Percentiles rank a stretch among this genome's conserved stretches.
These are phyloP conservation scores for Masnerella sp. DNA, from an alignment of 2,888 invertebrate species.

Conservation along the genomic window DNA sequence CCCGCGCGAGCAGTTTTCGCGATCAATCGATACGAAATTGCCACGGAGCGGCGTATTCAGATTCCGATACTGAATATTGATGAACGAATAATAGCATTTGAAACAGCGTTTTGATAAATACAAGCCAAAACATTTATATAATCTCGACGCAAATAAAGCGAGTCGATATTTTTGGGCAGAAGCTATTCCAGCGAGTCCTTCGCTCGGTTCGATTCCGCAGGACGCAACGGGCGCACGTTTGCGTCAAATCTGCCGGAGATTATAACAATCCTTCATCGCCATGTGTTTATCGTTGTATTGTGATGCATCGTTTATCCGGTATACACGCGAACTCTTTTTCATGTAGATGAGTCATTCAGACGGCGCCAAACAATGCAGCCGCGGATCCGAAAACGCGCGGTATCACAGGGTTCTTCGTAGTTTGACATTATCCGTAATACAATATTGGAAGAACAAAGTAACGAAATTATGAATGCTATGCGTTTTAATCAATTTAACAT, in stretches of 20 bases:
- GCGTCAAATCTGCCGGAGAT: constrained; percentile 19
- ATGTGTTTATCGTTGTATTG: constrained; percentile 15
- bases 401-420: constrained; percentile 14
- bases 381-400: constrained; percentile 5
- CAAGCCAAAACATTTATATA: constrained; percentile 20
- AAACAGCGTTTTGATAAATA: constrained; percentile 23
- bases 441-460: constrained; percentile 34
- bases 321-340: constrained; percentile 32
- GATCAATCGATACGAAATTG: constrained; percentile 25
- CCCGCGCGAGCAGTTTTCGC: constrained; percentile 6
- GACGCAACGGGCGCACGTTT: constrained; percentile 4
- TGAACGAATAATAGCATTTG: constrained; percentile 37
- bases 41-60: constrained; percentile 14
- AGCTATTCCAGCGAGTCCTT: constrained; percentile 16
- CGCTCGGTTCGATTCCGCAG: constrained; percentile 17
- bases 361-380: constrained; percentile 13
- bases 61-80: constrained; percentile 32
- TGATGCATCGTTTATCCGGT: constrained; percentile 26
- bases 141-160: constrained; percentile 15
- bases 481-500: constrained; percentile 35
- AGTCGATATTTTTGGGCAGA: constrained; percentile 26
- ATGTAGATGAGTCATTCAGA: constrained; percentile 30
- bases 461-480: constrained; percentile 17
- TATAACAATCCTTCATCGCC: constrained; percentile 32
- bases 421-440: constrained; percentile 16